These are phyloP conservation scores for Ormia ochracea DNA, from an alignment of 2,888 invertebrate genomes.

Conservation along the genomic window DNA sequence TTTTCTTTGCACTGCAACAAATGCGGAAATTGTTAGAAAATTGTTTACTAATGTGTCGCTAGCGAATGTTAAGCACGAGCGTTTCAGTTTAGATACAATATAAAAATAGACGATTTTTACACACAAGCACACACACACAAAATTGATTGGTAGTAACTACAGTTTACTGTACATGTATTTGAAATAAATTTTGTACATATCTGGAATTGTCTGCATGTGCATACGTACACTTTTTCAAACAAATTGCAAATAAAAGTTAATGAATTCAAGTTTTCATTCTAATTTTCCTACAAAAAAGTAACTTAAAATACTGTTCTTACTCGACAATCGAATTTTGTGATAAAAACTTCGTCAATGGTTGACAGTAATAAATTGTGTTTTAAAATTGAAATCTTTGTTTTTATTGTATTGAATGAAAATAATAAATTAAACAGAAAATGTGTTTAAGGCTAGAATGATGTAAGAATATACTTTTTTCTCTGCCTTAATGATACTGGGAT, in stretches of 20 bases:
- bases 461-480: no score
- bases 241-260: constrained; percentile 39
- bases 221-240: not conserved
- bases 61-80: constrained; percentile 58
- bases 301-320: not conserved
- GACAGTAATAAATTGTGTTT: no score
- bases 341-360: no score
- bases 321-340: not conserved
- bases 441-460: no score
- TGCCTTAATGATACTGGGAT: no score
- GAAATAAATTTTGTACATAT: not conserved
- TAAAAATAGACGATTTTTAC: not conserved
- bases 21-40: constrained; percentile 62
- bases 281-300: not conserved
- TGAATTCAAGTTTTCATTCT: constrained; percentile 4
- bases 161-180: not conserved
- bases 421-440: no score
- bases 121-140: not conserved
- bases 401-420: no score
- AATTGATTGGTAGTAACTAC: not conserved
- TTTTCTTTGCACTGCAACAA: constrained; percentile 44
- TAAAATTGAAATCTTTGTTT: no score
- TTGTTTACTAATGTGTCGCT: constrained; percentile 60
- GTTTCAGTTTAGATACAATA: constrained; percentile 37
- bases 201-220: not conserved